phyloP scores from a whole-genome alignment of 1,140 invertebrate species.

The Drosophila saltans region DNA sequence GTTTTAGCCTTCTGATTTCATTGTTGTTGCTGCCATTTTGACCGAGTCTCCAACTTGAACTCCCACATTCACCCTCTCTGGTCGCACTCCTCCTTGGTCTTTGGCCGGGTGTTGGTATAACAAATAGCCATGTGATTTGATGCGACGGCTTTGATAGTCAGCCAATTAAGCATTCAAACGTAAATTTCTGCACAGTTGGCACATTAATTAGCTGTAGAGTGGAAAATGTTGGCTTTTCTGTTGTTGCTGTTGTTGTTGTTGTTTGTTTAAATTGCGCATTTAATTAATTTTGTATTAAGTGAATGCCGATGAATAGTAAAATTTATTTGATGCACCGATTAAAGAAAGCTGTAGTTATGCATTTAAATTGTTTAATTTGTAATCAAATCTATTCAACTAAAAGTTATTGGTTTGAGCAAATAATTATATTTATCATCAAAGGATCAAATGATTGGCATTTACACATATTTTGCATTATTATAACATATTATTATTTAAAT shows the following conservation, averaged over 20 bases:
- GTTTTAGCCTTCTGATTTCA: constrained; percentile 51
- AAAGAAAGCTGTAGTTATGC: not conserved
- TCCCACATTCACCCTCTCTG: constrained; percentile 12
- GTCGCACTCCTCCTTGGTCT: not conserved
- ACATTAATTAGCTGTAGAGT: constrained; percentile 55
- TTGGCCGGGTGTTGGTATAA: constrained; percentile 69
- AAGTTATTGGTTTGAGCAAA: too few relatives aligned
- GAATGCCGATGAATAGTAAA: not conserved
- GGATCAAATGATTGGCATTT: too few relatives aligned
- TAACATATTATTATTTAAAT: too few relatives aligned
- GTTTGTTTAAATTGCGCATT: constrained; percentile 24
- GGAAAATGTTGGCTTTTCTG: constrained; percentile 13
- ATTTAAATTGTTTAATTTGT: not conserved
- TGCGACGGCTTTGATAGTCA: constrained; percentile 75
- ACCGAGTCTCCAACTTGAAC: constrained; percentile 9
- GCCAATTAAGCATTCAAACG: constrained; percentile 80
- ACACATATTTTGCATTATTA: too few relatives aligned
- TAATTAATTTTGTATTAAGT: constrained; percentile 34
- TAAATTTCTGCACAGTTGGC: constrained; percentile 75
- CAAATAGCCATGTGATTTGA: constrained; percentile 80
- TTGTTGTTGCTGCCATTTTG: constrained; percentile 25
- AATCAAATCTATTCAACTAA: not conserved
- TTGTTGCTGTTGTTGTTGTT: not conserved
- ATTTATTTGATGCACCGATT: not conserved
- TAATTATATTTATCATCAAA: too few relatives aligned